Evolutionary conservation across 2,113 vertebrate genomes (phyloP), one percentile per base, ranked within the genome.

Genomic region (Python bivittatus): DNA sequence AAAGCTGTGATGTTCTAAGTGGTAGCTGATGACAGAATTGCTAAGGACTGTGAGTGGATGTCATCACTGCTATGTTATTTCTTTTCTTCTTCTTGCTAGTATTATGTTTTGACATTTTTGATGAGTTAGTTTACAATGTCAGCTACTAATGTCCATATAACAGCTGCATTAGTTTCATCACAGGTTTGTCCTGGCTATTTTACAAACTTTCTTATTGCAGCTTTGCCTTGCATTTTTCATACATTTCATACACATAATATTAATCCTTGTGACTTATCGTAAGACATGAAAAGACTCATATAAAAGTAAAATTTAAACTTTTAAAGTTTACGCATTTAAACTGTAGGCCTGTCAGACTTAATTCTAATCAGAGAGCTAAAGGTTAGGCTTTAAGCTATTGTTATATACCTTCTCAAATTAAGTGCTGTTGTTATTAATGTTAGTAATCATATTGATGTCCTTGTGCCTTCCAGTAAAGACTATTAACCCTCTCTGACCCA

Each of bases 221-320:
- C 92, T 42, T 54, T 91, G 58, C 3, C 11, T 97, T 97, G 38
- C n/a, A 95, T 91, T 13, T 84, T 97, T 93, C 93, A 95, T 94
- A 95, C 91, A 57, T 95, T 96, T 97, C 94, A 97, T 96, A 96
- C 95, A 97, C 93, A 86, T 94, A 94, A 86, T 94, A 94, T 93
- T 97, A 97, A 97, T 97, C 96, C 97, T 96, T 93, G 86, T 29
- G 95, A 97, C 95, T 97, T 95, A 92, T 93, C 94, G 85, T 87
- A 91, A 94, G 15, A 61, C 88, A 33, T 95, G 48, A 2, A 27
- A 95, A 44, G 17, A 91, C 64, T 95, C 96, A 96, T 90, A 96
- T 94, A 94, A 97, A 96, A 92, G 93, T 97, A 92, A 94, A 92
- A 86, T 94, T 57, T 84, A 92, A 52, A 90, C 92, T 54, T 92